A percentile compares a stretch with the other conserved stretches of the same genome.
Conservation (phyloP, 2,797 vertebrate species). For the Oreochromis grahami region DNA sequence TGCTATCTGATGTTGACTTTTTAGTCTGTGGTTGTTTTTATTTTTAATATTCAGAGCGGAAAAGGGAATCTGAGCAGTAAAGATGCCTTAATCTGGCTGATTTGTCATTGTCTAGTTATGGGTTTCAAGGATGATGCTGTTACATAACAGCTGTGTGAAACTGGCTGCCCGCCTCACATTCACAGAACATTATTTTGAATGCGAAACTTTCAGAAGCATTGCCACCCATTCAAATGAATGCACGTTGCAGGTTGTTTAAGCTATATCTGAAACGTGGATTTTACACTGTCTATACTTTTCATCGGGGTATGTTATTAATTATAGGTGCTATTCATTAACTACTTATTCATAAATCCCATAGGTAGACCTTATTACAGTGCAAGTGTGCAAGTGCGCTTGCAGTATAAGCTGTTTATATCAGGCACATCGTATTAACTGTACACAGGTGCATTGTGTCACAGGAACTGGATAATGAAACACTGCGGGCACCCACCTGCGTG, state of each 20-base stretch:
- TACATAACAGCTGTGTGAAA: slow-evolving; percentile 24
- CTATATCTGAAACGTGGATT: neutral
- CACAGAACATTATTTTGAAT: neutral
- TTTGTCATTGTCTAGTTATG: neutral
- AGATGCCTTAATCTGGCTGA: neutral
- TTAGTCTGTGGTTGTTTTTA: neutral
- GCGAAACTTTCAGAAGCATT: neutral
- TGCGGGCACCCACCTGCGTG: slow-evolving; percentile 70
- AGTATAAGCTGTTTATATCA: neutral
- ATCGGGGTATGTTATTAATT: neutral
- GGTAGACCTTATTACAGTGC: neutral
- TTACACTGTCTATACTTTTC: neutral
- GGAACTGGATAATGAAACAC: neutral
- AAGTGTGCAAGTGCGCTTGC: slow-evolving; percentile 23
- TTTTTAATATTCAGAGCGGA: neutral
- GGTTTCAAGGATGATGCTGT: neutral
- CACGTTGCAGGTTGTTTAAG: neutral
- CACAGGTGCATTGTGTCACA: neutral
- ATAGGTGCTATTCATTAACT: neutral
- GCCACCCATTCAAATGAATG: neutral
- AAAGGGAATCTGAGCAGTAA: neutral
- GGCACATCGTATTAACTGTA: neutral
- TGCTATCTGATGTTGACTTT: neutral
- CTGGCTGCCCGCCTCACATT: neutral
- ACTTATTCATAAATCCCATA: neutral